Evolutionary conservation across 2,113 vertebrate genomes (phyloP).

Genomic region (Elgaria multicarinata): DNA sequence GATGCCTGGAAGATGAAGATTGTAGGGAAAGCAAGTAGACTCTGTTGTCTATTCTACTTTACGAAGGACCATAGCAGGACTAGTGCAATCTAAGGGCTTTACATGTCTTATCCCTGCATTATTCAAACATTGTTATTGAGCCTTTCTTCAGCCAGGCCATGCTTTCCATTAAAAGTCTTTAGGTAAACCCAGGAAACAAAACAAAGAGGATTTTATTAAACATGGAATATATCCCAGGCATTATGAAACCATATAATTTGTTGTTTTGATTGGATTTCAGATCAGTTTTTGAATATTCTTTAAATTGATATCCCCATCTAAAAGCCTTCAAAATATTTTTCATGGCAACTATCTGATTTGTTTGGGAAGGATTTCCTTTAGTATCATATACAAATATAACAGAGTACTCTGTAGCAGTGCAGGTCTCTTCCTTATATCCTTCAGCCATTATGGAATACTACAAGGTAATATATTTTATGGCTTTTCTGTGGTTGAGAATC

Average conservation of each 20-base stretch:
- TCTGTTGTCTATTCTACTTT: not conserved
- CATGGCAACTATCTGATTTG: no score
- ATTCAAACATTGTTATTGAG: not conserved
- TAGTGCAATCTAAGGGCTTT: not conserved
- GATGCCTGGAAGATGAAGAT: not conserved
- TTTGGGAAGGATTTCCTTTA: not conserved
- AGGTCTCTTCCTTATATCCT: not conserved
- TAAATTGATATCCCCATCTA: no score
- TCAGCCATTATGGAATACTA: no score
- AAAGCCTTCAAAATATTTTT: no score
- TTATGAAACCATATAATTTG: not conserved
- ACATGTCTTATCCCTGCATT: not conserved
- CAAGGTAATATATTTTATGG: not conserved
- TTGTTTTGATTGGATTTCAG: not conserved
- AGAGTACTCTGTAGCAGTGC: not conserved
- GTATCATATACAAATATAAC: not conserved
- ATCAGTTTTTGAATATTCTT: not conserved
- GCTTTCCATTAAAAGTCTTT: not conserved
- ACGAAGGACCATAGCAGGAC: not conserved
- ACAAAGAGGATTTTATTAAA: not conserved
- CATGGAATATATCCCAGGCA: not conserved
- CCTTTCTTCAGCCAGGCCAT: not conserved
- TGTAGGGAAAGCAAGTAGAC: not conserved
- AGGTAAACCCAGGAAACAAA: not conserved
- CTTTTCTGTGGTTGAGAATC: not conserved